Conservation (phyloP, 2,888 invertebrate genomes). For the Pseudanteris insignis region DNA sequence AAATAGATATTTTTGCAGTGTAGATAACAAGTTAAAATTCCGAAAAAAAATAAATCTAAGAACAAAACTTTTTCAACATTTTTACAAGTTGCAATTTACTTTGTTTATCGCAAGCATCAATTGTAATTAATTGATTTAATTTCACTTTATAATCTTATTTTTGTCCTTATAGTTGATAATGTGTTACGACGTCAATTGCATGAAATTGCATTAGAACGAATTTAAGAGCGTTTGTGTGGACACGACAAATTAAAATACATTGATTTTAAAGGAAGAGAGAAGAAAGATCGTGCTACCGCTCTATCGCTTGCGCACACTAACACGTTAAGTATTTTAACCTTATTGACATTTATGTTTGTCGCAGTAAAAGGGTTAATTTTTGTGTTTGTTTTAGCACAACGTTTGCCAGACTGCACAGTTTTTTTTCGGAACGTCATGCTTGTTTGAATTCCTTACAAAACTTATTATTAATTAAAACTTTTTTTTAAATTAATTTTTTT, state of each 20-base stretch:
- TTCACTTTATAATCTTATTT: too few species aligned
- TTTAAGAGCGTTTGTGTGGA: slow-evolving; percentile 30
- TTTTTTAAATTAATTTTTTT: too few species aligned
- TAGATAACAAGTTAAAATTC: too few species aligned
- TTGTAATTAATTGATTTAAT: neutral
- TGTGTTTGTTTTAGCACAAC: slow-evolving; percentile 24
- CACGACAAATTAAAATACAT: slow-evolving; percentile 39
- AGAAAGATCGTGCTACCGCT: slow-evolving; percentile 36
- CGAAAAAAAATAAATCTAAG: too few species aligned
- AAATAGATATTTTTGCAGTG: too few species aligned
- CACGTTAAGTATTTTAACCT: slow-evolving; percentile 42
- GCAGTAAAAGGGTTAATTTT: slow-evolving; percentile 35
- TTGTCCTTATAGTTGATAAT: too few species aligned
- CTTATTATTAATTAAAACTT: too few species aligned
- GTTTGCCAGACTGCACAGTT: slow-evolving; percentile 6
- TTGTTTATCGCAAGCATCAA: neutral
- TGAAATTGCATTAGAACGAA: slow-evolving; percentile 30
- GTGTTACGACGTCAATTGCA: slow-evolving; percentile 12
- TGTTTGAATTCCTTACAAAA: too few species aligned
- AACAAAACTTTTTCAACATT: neutral
- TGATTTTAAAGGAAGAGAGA: slow-evolving; percentile 36
- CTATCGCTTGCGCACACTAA: slow-evolving; percentile 28
- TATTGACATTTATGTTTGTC: slow-evolving; percentile 30
- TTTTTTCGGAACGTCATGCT: too few species aligned
- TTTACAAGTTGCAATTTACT: neutral